Evolutionary conservation across 2,888 invertebrate genomes (phyloP).

Genomic region (Leptopterna dolabrata): DNA sequence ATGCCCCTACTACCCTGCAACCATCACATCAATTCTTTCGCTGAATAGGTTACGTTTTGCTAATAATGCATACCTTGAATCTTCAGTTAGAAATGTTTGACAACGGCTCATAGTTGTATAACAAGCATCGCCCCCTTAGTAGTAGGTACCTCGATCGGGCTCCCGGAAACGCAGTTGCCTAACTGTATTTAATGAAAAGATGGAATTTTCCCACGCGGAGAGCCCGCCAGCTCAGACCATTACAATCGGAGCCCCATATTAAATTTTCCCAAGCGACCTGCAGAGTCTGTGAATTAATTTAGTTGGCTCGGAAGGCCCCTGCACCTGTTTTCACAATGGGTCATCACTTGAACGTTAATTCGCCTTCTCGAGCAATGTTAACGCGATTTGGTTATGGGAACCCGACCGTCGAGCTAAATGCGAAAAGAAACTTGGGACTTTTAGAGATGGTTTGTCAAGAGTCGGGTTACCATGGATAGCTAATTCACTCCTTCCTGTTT

Average conservation of each 20-base stretch:
- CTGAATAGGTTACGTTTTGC: too few species aligned
- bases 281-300: neutral
- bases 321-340: neutral
- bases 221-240: neutral
- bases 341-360: neutral
- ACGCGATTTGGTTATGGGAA: neutral
- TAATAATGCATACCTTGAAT: too few species aligned
- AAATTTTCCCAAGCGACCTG: neutral
- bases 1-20: too few species aligned
- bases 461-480: too few species aligned
- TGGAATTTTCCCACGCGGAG: neutral
- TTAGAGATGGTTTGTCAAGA: too few species aligned
- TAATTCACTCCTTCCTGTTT: too few species aligned
- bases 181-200: constrained; percentile 3
- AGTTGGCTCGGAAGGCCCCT: neutral
- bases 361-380: neutral
- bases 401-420: neutral
- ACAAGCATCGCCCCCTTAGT: too few species aligned
- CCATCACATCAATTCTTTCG: too few species aligned
- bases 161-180: neutral
- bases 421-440: neutral
- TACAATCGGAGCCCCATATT: neutral
- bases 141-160: neutral
- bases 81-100: too few species aligned
- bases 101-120: too few species aligned